phyloP scores from a whole-genome alignment of 2,113 vertebrate genomes.

The Colaptes auratus region DNA sequence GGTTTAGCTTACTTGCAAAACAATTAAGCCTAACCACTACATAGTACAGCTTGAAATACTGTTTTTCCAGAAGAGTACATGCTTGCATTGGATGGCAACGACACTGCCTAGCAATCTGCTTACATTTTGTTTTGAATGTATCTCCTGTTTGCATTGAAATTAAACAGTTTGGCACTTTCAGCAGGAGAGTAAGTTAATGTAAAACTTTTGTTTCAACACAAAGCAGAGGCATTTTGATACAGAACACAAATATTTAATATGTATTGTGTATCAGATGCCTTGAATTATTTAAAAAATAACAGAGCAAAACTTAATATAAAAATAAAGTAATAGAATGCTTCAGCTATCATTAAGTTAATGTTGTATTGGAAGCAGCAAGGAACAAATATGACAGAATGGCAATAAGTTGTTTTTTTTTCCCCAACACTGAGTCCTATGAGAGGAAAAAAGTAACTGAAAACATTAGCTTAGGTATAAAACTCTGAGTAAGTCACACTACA shows the following conservation, averaged over 20 bases:
- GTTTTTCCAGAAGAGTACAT: background rate
- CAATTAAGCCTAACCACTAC: background rate
- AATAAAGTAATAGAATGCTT: background rate
- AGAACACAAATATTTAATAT: background rate
- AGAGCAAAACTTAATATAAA: background rate
- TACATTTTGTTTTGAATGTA: background rate
- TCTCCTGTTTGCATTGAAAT: background rate
- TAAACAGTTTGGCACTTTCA: background rate
- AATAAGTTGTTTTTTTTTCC: background rate
- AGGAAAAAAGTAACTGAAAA: background rate
- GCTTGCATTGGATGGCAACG: background rate
- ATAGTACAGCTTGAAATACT: background rate
- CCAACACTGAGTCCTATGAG: background rate
- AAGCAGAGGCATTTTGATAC: background rate
- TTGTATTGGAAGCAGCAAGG: background rate
- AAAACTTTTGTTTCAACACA: conserved; percentile 7
- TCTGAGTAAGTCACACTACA: background rate
- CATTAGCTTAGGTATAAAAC: background rate
- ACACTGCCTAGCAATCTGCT: conserved; percentile 11
- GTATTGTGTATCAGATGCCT: background rate
- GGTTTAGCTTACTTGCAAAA: conserved; percentile 14
- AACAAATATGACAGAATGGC: background rate
- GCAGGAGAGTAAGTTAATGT: background rate
- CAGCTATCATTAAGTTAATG: background rate
- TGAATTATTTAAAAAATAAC: background rate